Evolutionary conservation across 2,797 vertebrate species (phyloP), one percentile per base, ranked within the genome.

Genomic region (Columba guinea): DNA sequence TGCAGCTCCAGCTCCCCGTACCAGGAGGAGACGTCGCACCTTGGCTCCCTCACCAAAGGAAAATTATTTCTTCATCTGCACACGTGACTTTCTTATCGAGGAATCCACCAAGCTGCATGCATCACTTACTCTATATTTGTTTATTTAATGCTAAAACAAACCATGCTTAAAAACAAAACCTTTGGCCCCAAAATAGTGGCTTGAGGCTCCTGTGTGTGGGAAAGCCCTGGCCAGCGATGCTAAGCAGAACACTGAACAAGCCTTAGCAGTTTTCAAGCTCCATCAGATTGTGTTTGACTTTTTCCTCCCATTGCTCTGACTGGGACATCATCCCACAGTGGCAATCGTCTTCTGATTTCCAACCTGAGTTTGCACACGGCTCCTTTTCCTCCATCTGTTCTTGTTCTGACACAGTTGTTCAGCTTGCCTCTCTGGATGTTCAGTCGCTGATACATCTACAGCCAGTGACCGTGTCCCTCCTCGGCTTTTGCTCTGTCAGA

Each of bases 401-500:
- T 56, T 60, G 53, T 60, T 67, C 37, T 8, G 30, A 48, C 39
- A 20, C 10, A 8, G 32, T 3, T n/a, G 67, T 55, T 59, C 44
- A 71, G 58, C 71, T 48, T 32, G 64, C 49, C 58, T 41, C 22
- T 26, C 20, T 10, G 58, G 70, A 1, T 35, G 18, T 7, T n/a
- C 16, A 24, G 11, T 16, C 2, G 1, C 52, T 22, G 74, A 5
- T 17, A 6, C 39, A 35, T 62, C 74, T n/a, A 2, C 21, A 69
- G 52, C 17, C 83, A 37, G 65, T 22, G 2, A 34, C 37, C 65
- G 6, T 15, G 23, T 9, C 69, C 30, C 84, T 89, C 51, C 65
- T 39, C 53, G 17, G 70, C 60, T 28, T 3, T 11, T 26, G 0
- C n/a, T 18, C 67, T 28, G 1, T 3, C 0, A 1, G 4, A 30